Evolutionary conservation across 2,113 vertebrate species (phyloP), one percentile per base, ranked within the genome.

Genomic region (Mellivora capensis): DNA sequence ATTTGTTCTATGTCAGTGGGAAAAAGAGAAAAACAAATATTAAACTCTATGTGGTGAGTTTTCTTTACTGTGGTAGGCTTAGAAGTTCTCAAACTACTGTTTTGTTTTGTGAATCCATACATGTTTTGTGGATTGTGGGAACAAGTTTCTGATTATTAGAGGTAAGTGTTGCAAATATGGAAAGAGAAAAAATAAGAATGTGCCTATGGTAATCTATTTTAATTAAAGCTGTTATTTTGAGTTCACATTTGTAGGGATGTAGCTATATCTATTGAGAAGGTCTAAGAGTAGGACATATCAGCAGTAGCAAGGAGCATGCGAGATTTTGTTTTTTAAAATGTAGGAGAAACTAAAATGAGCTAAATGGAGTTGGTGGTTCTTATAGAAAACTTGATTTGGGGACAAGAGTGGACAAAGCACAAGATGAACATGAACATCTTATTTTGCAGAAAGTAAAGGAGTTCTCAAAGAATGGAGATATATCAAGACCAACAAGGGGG

Each of bases 381-480:
- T 83, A 49, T 3, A 52, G 20, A 79, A 64, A 91, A 2, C 12
- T 42, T 88, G 62, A 57, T 34, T 86, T 81, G 2, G 86, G 29
- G 64, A 23, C 9, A 44, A 37, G 21, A 1, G 0, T 23, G 71
- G 25, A 17, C 10, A 74, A 74, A 31, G 0, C 12, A 29, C 2
- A 88, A 90, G n/a, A 39, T 72, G 64, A 67, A 64, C 3, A 25
- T 20, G 0, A 94, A 52, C 25, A 62, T 77, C 15, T 69, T 84
- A 76, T 87, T 94, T 83, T 80, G 13, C 44, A 39, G 47, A 80
- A 92, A 85, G 17, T 18, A 81, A 81, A 80, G 15, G 81, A 7
- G 27, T 44, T 79, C 15, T 88, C 83, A 74, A 52, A 71, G n/a
- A 87, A 67, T 76, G 21, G 13, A 0, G 34, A 39, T 54, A 7